Percentiles rank a stretch among this genome's conserved stretches.
Conservation (phyloP, 2,888 invertebrate genomes). For the Drosophila prolongata region DNA sequence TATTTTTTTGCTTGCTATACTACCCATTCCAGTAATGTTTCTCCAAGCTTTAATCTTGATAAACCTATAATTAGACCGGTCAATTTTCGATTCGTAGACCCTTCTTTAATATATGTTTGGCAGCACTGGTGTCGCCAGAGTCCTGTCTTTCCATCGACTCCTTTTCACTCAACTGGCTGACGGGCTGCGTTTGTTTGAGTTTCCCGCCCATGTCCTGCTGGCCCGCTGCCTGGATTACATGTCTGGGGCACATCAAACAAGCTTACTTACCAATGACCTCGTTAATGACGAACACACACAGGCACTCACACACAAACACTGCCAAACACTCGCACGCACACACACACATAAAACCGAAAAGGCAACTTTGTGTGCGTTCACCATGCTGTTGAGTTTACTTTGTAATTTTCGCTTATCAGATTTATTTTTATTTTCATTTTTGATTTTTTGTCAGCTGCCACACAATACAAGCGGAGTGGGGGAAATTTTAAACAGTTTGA, state of each 20-base stretch:
- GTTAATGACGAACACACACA: conserved; percentile 70
- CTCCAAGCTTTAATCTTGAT: not conserved
- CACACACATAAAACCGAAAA: conserved; percentile 16
- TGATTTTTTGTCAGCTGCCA: conserved; percentile 68
- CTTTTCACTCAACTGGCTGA: conserved; percentile 9
- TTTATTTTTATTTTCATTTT: conserved; percentile 79
- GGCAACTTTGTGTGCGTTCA: conserved; percentile 34
- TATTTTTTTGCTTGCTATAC: no score
- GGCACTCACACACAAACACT: conserved; percentile 48
- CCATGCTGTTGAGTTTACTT: conserved; percentile 68
- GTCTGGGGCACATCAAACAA: conserved; percentile 79
- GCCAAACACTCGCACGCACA: conserved; percentile 31
- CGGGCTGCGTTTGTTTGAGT: conserved; percentile 62
- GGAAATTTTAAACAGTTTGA: no score
- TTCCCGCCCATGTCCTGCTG: conserved; percentile 12
- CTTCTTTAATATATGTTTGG: conserved; percentile 1
- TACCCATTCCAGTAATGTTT: not conserved
- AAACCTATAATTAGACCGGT: not conserved
- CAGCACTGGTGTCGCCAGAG: conserved; percentile 15
- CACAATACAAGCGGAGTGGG: conserved; percentile 24
- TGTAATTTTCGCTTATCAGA: conserved; percentile 79
- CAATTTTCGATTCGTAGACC: not conserved
- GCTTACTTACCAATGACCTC: conserved; percentile 80
- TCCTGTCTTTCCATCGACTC: conserved; percentile 18
- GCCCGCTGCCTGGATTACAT: conserved; percentile 66